These are phyloP conservation scores for Isoperla grammatica DNA, from an alignment of 2,888 invertebrate species.

Conservation along the genomic window DNA sequence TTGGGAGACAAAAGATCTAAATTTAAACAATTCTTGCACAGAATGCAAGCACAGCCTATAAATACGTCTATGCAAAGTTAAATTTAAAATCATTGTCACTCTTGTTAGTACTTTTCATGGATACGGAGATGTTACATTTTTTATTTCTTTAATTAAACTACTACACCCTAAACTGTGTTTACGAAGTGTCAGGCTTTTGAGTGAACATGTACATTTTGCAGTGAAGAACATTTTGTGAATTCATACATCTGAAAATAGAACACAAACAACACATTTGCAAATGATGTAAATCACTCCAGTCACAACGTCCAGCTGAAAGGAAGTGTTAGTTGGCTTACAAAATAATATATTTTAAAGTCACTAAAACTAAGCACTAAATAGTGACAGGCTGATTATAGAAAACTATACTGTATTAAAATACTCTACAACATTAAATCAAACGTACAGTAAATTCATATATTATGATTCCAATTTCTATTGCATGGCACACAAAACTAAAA, in stretches of 20 bases:
- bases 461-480: background rate
- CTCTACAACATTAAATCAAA: background rate
- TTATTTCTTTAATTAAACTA: too few relatives aligned
- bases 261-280: conserved; percentile 17
- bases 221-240: background rate
- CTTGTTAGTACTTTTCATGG: too few relatives aligned
- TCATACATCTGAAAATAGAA: conserved; percentile 14
- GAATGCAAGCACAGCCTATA: too few relatives aligned
- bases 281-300: background rate
- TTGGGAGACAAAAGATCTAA: too few relatives aligned
- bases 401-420: conserved; percentile 1
- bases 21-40: too few relatives aligned
- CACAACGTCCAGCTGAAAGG: background rate
- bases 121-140: too few relatives aligned
- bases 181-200: too few relatives aligned
- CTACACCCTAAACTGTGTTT: too few relatives aligned
- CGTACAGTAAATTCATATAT: background rate
- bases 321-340: background rate
- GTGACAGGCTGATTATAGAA: background rate
- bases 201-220: background rate
- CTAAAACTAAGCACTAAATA: too few relatives aligned
- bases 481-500: background rate
- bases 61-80: too few relatives aligned
- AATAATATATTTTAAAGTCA: too few relatives aligned
- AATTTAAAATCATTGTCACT: too few relatives aligned